Conservation (phyloP, 2,797 vertebrate genomes). For the Morelia viridis region DNA sequence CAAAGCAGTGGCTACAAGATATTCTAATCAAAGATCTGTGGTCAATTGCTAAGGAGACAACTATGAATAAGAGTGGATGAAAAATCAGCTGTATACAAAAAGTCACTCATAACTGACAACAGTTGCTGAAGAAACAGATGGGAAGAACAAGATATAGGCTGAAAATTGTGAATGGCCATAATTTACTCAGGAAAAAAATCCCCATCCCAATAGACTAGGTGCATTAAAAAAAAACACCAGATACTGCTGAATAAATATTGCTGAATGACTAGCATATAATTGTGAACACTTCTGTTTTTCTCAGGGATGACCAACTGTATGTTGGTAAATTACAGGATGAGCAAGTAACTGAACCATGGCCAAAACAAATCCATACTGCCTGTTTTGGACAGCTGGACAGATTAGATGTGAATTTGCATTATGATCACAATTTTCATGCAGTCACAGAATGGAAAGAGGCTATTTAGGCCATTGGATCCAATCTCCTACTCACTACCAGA, state of each 20-base stretch:
- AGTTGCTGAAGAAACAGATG: not conserved
- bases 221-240: not conserved
- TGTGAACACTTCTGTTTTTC: not conserved
- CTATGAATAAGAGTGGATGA: not conserved
- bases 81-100: not conserved
- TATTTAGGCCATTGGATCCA: not conserved
- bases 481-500: not conserved
- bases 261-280: not conserved
- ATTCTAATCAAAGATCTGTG: slow-evolving; percentile 41
- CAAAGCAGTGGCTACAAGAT: slow-evolving; percentile 49
- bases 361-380: not conserved
- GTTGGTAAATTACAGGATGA: not conserved
- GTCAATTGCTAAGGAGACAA: not conserved
- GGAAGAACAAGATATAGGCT: not conserved
- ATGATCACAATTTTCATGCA: not conserved
- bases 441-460: not conserved
- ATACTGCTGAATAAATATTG: not conserved
- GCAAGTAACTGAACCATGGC: not conserved
- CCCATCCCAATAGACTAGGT: not conserved
- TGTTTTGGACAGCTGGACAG: not conserved
- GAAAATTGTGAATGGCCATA: not conserved
- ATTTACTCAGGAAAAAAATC: not conserved
- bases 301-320: not conserved
- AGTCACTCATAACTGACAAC: not conserved
- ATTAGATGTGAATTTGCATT: not conserved